Percentiles rank a stretch among this genome's conserved stretches.
Conservation (phyloP, 2,113 vertebrate species). For the Athene cunicularia region DNA sequence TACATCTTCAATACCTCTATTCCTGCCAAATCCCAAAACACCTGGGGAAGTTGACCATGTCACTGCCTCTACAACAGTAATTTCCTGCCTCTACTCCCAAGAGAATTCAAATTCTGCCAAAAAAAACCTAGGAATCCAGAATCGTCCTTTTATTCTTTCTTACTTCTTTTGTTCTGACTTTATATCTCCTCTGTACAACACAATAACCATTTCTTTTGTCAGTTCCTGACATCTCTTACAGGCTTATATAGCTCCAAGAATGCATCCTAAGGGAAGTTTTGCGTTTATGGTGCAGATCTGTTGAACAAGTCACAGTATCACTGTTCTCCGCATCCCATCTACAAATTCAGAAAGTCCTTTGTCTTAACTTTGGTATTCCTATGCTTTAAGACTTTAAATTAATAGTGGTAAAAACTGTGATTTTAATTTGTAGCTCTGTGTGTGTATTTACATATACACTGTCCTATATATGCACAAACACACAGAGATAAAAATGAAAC, state of each 20-base stretch:
- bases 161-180: not conserved
- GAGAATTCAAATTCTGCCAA: not conserved
- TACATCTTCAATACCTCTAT: not conserved
- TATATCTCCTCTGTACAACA: fast-evolving
- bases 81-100: not conserved
- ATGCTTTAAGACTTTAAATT: not conserved
- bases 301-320: not conserved
- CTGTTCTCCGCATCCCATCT: not conserved
- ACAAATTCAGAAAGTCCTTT: not conserved
- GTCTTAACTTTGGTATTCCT: not conserved
- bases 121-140: not conserved
- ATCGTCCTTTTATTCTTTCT: not conserved
- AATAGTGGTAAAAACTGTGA: not conserved
- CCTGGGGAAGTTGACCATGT: not conserved
- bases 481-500: not conserved
- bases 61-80: not conserved
- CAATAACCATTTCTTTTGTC: not conserved
- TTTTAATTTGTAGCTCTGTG: not conserved
- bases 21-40: not conserved
- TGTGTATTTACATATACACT: not conserved
- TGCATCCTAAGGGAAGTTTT: not conserved
- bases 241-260: not conserved
- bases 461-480: not conserved
- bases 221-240: not conserved
- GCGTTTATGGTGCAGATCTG: not conserved